These are phyloP conservation scores for Amphimedon queenslandica DNA, from an alignment of 37 sponge, comb jelly and placozoan genomes.

Conservation along the genomic window DNA sequence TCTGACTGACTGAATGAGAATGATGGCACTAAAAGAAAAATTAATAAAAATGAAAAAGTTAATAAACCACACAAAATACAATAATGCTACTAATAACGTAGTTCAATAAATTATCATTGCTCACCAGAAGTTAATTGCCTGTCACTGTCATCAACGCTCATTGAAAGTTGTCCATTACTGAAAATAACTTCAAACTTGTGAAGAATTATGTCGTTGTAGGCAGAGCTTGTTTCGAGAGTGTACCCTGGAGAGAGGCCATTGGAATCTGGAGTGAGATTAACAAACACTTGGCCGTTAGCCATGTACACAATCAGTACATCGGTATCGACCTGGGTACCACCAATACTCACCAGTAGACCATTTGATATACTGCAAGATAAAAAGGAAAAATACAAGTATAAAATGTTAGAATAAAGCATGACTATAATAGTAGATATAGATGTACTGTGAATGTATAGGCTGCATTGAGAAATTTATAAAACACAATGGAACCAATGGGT, in stretches of 20 bases:
- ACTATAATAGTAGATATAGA: no score
- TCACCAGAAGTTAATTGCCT: background rate
- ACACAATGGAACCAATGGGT: no score
- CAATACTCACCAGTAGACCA: slow-evolving; percentile 21
- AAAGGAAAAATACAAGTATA: background rate
- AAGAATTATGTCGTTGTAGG: slow-evolving; percentile 31
- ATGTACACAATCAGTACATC: slow-evolving; percentile 16
- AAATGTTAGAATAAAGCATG: no score
- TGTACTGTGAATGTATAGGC: no score
- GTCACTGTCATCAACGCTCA: slow-evolving; percentile 17
- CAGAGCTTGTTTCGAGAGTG: background rate
- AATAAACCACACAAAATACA: background rate
- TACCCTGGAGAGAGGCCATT: background rate
- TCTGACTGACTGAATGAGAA: slow-evolving; percentile 8
- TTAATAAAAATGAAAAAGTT: background rate
- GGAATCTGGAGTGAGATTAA: slow-evolving; percentile 12
- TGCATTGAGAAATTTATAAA: no score
- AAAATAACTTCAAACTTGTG: slow-evolving; percentile 20
- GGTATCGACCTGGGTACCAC: background rate
- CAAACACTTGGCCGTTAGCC: slow-evolving; percentile 5
- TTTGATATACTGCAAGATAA: slow-evolving; percentile 18
- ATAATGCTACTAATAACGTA: background rate
- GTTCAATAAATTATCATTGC: background rate
- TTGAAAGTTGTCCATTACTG: background rate
- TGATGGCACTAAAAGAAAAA: background rate